These are phyloP conservation scores for Xenentodon cancila DNA, from an alignment of 2,797 vertebrate genomes.

Conservation along the genomic window DNA sequence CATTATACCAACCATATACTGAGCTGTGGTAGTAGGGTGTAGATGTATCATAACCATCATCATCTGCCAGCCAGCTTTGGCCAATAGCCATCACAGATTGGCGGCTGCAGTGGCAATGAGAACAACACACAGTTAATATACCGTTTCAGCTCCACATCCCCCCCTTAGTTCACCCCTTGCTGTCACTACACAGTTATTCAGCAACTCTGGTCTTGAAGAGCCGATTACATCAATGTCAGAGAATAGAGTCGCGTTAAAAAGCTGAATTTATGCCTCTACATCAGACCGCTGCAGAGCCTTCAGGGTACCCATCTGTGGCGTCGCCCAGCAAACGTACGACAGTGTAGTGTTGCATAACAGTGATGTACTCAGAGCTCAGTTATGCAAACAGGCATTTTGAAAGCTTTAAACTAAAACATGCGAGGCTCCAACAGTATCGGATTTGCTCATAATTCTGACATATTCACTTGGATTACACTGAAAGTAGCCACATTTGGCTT, in stretches of 20 bases:
- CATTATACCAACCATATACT: conserved; percentile 99
- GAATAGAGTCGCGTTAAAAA: conserved; percentile 25
- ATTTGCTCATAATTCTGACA: no score
- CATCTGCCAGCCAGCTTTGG: conserved; percentile 99
- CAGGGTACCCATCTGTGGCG: not conserved
- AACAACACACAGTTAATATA: conserved; percentile 99
- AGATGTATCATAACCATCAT: conserved; percentile 97
- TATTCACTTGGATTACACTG: no score
- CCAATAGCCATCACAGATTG: conserved; percentile 99
- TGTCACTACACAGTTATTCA: conserved; percentile 62
- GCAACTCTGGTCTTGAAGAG: conserved; percentile 80
- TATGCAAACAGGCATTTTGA: no score
- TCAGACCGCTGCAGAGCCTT: conserved; percentile 5
- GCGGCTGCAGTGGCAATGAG: conserved; percentile 99
- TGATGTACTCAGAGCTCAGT: no score
- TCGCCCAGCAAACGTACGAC: no score
- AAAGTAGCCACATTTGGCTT: no score
- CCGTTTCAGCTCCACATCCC: conserved; percentile 75
- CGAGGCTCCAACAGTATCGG: no score
- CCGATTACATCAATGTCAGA: conserved; percentile 34
- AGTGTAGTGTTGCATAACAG: no score
- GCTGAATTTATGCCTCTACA: conserved; percentile 5
- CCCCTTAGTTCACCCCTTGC: conserved; percentile 74
- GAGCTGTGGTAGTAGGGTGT: conserved; percentile 99
- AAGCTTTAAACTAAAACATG: no score